A percentile compares a stretch with the other conserved stretches of the same genome.
Evolutionary conservation across 2,888 invertebrate species (phyloP).

Genomic region (Conops quadrifasciatus): DNA sequence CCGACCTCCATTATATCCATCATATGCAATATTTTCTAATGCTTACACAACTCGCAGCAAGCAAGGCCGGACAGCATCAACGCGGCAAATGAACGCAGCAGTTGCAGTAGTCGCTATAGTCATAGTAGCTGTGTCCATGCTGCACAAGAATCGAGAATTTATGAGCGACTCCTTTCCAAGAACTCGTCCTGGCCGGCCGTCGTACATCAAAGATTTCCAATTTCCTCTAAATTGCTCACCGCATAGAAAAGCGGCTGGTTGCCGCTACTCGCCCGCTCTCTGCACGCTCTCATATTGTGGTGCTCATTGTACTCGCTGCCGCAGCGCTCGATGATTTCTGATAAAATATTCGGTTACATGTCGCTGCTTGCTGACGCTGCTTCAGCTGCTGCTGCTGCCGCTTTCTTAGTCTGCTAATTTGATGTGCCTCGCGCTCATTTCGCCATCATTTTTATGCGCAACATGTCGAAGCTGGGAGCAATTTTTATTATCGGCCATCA

Average conservation of each 20-base stretch:
- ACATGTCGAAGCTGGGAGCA: slow-evolving; percentile 29
- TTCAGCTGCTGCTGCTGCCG: neutral
- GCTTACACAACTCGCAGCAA: neutral
- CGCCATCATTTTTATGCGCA: slow-evolving; percentile 28
- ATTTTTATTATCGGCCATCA: slow-evolving; percentile 36
- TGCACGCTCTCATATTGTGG: neutral
- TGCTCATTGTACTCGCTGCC: neutral
- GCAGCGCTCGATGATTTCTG: slow-evolving; percentile 9
- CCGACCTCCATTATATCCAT: no score
- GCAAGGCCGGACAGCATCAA: no score
- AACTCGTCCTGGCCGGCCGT: slow-evolving; percentile 2
- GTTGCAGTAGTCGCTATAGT: neutral
- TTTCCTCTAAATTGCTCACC: slow-evolving; percentile 5
- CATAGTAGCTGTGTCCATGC: neutral
- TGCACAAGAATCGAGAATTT: neutral
- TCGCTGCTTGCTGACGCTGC: no score
- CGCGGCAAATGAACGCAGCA: no score
- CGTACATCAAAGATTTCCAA: slow-evolving; percentile 15
- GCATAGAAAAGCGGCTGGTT: slow-evolving; percentile 12
- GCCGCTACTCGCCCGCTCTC: neutral
- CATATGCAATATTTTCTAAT: neutral
- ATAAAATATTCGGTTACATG: slow-evolving; percentile 11
- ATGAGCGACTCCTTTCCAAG: slow-evolving; percentile 7
- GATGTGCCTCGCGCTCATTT: slow-evolving; percentile 6
- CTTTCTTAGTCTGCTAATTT: slow-evolving; percentile 16